These are phyloP conservation scores for Drosophila sordidapex DNA, from an alignment of 2,888 invertebrate species.

Conservation along the genomic window DNA sequence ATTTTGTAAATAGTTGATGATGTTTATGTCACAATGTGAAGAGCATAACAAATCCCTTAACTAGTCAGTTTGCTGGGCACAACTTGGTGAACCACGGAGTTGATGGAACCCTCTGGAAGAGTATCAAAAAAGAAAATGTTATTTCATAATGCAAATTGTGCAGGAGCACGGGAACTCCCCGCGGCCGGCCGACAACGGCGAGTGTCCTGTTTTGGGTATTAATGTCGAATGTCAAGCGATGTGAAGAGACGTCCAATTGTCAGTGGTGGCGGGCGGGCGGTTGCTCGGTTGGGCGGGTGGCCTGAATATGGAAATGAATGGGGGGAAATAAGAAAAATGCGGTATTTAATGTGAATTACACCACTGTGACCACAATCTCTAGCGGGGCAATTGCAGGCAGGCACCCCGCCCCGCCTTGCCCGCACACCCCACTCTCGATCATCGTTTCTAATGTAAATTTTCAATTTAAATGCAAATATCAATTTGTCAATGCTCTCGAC, in stretches of 20 bases:
- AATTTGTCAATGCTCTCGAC: conserved; percentile 84
- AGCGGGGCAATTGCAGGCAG: conserved; percentile 7
- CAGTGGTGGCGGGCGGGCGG: neutral
- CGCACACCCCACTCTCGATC: conserved; percentile 50
- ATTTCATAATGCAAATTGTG: conserved; percentile 80
- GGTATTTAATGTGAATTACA: conserved; percentile 85
- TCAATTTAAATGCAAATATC: conserved; percentile 86
- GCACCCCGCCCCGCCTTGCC: neutral
- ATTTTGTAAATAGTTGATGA: neutral
- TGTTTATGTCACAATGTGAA: neutral
- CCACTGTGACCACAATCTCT: conserved; percentile 83
- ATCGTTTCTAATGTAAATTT: conserved; percentile 84
- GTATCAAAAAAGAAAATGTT: conserved; percentile 57
- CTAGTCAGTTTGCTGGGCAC: neutral
- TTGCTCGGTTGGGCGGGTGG: no score
- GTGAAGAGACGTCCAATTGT: conserved; percentile 70
- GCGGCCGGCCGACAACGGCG: neutral
- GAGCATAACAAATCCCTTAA: neutral
- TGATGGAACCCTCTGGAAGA: neutral
- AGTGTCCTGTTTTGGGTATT: conserved; percentile 56
- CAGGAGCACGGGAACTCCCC: conserved; percentile 16
- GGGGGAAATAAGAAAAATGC: conserved; percentile 77
- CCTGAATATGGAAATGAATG: conserved; percentile 61
- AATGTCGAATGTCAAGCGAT: conserved; percentile 80
- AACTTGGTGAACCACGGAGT: neutral